phyloP scores from a whole-genome alignment of 2,888 invertebrate species.

The Nysson spinosus region DNA sequence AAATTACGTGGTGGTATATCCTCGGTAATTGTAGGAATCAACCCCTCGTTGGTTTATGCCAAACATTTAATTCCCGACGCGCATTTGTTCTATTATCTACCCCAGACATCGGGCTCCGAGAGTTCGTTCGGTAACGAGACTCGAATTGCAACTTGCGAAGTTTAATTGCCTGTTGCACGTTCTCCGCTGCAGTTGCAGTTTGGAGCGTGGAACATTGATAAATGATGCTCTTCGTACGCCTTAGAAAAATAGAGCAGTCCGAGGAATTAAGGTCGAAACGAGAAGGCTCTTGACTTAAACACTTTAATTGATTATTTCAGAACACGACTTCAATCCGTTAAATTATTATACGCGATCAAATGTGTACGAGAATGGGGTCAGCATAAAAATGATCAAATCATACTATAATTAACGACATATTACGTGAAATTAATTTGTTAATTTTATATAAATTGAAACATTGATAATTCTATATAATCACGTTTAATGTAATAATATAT shows the following conservation, averaged over 20 bases:
- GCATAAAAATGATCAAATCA: no score
- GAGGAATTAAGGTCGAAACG: neutral
- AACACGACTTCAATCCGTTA: no score
- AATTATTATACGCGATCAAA: no score
- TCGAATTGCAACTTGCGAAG: slow-evolving; percentile 36
- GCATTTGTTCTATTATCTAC: slow-evolving; percentile 60
- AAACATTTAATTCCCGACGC: slow-evolving; percentile 57
- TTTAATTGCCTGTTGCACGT: slow-evolving; percentile 44
- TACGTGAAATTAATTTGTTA: no score
- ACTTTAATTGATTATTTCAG: no score
- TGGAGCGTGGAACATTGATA: slow-evolving; percentile 1
- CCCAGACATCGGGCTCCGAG: slow-evolving; percentile 59
- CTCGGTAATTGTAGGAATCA: slow-evolving; percentile 33
- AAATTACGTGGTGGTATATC: neutral
- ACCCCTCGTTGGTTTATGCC: slow-evolving; percentile 32
- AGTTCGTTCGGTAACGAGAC: slow-evolving; percentile 58
- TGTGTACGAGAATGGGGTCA: no score
- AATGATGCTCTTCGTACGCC: neutral
- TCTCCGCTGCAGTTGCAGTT: slow-evolving; percentile 23
- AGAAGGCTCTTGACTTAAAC: no score
- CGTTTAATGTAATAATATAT: no score
- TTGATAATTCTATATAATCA: no score
- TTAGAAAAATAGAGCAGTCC: slow-evolving; percentile 1
- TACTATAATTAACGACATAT: no score
- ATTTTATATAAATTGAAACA: no score